Percentiles rank a stretch among this genome's conserved stretches.
Evolutionary conservation across 2,113 vertebrate genomes (phyloP).

Genomic region (Ursus arctos): DNA sequence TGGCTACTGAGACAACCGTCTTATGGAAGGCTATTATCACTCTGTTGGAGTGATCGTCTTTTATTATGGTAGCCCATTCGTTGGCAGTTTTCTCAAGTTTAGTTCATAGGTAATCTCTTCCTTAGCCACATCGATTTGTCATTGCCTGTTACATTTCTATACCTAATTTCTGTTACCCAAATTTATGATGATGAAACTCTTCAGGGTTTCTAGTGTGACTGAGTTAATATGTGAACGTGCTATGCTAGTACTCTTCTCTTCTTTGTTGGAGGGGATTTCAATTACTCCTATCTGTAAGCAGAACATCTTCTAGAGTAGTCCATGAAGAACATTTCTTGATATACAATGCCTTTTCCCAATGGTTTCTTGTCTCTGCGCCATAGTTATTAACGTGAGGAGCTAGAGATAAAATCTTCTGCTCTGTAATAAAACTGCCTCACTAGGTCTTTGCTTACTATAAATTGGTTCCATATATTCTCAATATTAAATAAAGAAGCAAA

Average conservation of each 20-base stretch:
- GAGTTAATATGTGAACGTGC: background rate
- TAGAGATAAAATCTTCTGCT: slow-evolving; percentile 21
- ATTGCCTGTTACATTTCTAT: background rate
- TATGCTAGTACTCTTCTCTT: background rate
- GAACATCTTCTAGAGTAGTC: background rate
- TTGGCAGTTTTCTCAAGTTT: background rate
- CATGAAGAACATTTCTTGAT: background rate
- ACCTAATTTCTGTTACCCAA: background rate
- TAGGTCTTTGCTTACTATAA: background rate
- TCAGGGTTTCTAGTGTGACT: background rate
- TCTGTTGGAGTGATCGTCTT: background rate
- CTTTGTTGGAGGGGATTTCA: background rate
- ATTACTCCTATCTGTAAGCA: background rate
- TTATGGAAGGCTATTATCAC: background rate
- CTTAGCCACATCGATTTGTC: background rate
- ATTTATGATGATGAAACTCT: background rate
- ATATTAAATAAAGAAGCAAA: slow-evolving; percentile 56
- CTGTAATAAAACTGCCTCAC: background rate
- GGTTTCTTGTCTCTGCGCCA: background rate
- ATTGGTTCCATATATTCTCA: slow-evolving; percentile 35
- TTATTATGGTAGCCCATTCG: background rate
- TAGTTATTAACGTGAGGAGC: background rate
- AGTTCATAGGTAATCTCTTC: background rate
- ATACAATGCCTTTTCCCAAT: background rate
- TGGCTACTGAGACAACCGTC: background rate